These are phyloP conservation scores for Cataglyphis cursor DNA, from an alignment of 2,888 invertebrate genomes.

Conservation along the genomic window DNA sequence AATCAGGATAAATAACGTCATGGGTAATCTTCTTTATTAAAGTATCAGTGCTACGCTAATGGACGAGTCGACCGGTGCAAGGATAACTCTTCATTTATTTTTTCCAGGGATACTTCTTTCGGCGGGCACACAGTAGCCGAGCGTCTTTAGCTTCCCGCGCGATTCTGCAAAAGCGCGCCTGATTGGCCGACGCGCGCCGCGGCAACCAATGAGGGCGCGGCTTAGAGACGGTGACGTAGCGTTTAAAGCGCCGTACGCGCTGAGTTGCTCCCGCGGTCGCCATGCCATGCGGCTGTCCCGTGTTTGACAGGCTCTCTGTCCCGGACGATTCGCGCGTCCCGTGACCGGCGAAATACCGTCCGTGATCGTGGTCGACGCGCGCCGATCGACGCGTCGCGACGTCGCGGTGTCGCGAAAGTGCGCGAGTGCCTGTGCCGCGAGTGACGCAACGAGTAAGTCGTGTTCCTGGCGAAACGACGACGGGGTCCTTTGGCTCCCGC, in stretches of 20 bases:
- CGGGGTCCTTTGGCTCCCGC: slow-evolving; percentile 46
- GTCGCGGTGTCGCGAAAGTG: slow-evolving; percentile 55
- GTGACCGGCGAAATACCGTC: not conserved
- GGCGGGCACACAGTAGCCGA: slow-evolving; percentile 12
- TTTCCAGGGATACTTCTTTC: not conserved
- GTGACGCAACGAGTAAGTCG: slow-evolving; percentile 51
- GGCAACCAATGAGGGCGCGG: slow-evolving; percentile 58
- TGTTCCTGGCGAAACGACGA: slow-evolving; percentile 27
- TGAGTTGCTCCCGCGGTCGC: slow-evolving; percentile 73
- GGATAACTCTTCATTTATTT: not conserved
- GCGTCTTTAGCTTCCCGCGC: slow-evolving; percentile 70
- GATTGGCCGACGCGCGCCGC: slow-evolving; percentile 59
- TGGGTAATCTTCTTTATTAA: not conserved
- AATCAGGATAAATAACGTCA: not conserved
- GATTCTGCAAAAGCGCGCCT: slow-evolving; percentile 22
- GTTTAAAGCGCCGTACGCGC: slow-evolving; percentile 71
- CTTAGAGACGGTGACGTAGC: slow-evolving; percentile 66
- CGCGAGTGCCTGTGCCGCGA: slow-evolving; percentile 47
- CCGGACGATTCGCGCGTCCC: slow-evolving; percentile 24
- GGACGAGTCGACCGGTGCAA: not conserved
- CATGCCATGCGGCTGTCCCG: slow-evolving; percentile 74
- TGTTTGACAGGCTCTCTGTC: slow-evolving; percentile 57
- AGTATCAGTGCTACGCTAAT: not conserved
- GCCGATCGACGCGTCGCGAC: slow-evolving; percentile 14
- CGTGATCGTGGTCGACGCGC: slow-evolving; percentile 16